phyloP scores from a whole-genome alignment of 92 coral and sea anemone genomes.

The Palythoa heliodiscus region DNA sequence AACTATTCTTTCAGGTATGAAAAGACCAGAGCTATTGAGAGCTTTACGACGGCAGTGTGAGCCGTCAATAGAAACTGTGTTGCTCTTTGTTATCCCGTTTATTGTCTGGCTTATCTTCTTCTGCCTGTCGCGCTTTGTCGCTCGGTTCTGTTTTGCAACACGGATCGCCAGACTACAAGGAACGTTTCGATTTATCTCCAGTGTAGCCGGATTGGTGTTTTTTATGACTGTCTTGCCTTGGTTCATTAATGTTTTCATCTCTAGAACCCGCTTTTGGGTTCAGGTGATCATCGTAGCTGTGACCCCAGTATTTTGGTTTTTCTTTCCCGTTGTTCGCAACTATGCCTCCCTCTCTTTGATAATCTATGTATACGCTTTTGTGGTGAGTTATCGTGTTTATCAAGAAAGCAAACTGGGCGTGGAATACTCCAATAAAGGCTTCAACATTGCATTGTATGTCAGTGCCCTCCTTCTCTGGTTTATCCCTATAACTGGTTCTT shows the following conservation, averaged over 20 bases:
- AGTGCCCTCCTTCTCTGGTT: slow-evolving; percentile 50
- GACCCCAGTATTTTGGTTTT: slow-evolving; percentile 48
- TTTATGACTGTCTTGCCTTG: slow-evolving; percentile 46
- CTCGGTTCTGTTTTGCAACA: neutral
- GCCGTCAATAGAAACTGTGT: too few relatives aligned
- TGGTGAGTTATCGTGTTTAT: slow-evolving; percentile 44
- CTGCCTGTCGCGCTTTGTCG: neutral
- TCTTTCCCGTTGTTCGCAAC: slow-evolving; percentile 44
- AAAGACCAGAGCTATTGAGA: neutral
- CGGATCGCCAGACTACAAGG: neutral
- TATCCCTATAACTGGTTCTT: slow-evolving; percentile 39
- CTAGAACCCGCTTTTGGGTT: neutral
- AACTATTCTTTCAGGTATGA: neutral
- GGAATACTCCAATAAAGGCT: slow-evolving; percentile 28
- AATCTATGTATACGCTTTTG: slow-evolving; percentile 34
- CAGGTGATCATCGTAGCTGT: slow-evolving; percentile 16
- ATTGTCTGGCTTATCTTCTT: neutral
- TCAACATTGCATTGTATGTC: slow-evolving; percentile 37
- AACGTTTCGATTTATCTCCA: slow-evolving; percentile 1
- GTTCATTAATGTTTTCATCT: slow-evolving; percentile 35
- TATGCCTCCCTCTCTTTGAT: slow-evolving; percentile 31
- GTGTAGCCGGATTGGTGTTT: slow-evolving; percentile 16
- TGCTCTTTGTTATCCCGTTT: too few relatives aligned
- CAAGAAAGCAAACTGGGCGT: slow-evolving; percentile 36
- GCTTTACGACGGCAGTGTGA: neutral